These are phyloP conservation scores for Sympetrum striolatum DNA, from an alignment of 2,888 invertebrate genomes.

Conservation along the genomic window DNA sequence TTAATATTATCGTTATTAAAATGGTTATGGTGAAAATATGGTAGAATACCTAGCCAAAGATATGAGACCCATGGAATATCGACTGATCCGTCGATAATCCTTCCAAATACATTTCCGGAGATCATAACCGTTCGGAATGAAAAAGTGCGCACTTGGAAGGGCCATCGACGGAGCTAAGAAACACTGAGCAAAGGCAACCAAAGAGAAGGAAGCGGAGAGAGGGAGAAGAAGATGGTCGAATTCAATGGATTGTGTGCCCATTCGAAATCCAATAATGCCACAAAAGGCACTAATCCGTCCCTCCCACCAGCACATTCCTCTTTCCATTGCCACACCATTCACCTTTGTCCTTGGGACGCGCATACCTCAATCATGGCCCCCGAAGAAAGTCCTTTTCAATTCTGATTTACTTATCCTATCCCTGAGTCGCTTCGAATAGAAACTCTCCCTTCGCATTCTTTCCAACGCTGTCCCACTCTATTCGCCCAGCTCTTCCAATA, in stretches of 20 bases:
- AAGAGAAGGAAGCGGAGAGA: background rate
- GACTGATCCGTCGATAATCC: too few relatives aligned
- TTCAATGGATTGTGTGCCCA: conserved; percentile 42
- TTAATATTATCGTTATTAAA: too few relatives aligned
- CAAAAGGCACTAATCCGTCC: conserved; percentile 29
- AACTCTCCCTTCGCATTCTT: background rate
- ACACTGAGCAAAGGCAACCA: too few relatives aligned
- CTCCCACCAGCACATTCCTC: background rate
- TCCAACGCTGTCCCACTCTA: background rate
- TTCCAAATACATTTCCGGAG: too few relatives aligned
- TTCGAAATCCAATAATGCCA: conserved; percentile 41
- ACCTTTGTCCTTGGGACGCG: conserved; percentile 21
- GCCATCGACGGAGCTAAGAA: too few relatives aligned
- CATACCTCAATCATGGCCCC: conserved; percentile 5
- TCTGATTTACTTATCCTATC: conserved; percentile 30
- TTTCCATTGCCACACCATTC: background rate
- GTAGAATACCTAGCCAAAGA: too few relatives aligned
- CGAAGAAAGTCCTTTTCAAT: background rate
- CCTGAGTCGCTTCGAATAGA: conserved; percentile 4
- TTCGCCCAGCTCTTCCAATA: too few relatives aligned
- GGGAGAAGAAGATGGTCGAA: background rate
- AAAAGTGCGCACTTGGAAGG: too few relatives aligned
- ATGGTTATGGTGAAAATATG: too few relatives aligned
- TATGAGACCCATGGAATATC: too few relatives aligned
- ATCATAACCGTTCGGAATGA: too few relatives aligned